Percentiles rank a stretch among this genome's conserved stretches.
Conservation (phyloP, 2,113 vertebrate species). For the Sinocyclocheilus anophthalmus region DNA sequence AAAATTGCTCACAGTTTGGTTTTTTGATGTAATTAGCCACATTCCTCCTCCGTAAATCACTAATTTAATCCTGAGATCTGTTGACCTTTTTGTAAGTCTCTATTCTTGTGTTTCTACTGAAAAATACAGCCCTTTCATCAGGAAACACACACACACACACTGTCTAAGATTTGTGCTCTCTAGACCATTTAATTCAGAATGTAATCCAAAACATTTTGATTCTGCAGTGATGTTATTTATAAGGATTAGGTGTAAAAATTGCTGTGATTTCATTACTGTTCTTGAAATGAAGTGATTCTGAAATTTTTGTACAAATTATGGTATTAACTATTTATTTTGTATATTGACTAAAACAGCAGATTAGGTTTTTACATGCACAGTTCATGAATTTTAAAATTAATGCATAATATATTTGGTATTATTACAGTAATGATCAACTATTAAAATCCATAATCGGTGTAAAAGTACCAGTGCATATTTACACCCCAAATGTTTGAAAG, state of each 20-base stretch:
- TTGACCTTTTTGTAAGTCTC: neutral
- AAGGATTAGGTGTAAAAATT: neutral
- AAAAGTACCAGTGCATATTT: neutral
- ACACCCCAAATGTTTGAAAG: neutral
- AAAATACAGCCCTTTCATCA: neutral
- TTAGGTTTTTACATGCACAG: neutral
- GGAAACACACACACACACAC: neutral
- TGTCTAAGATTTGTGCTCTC: neutral
- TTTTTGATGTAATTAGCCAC: slow-evolving; percentile 25
- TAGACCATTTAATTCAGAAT: neutral
- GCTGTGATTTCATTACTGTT: neutral
- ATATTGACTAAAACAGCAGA: too few relatives aligned
- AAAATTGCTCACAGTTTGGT: slow-evolving; percentile 7
- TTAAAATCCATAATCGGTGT: neutral
- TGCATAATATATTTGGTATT: neutral
- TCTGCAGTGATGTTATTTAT: neutral
- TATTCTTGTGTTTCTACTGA: neutral
- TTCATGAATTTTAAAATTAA: neutral
- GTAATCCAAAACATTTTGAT: neutral
- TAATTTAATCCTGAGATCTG: neutral
- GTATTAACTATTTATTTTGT: too few relatives aligned
- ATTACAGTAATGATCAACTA: neutral
- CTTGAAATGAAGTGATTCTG: neutral
- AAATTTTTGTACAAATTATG: neutral
- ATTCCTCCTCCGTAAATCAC: slow-evolving; percentile 5